Base-by-base conservation (phyloP, 2,888 invertebrate genomes). In the Scaptomyza cyrtandrae region DNA sequence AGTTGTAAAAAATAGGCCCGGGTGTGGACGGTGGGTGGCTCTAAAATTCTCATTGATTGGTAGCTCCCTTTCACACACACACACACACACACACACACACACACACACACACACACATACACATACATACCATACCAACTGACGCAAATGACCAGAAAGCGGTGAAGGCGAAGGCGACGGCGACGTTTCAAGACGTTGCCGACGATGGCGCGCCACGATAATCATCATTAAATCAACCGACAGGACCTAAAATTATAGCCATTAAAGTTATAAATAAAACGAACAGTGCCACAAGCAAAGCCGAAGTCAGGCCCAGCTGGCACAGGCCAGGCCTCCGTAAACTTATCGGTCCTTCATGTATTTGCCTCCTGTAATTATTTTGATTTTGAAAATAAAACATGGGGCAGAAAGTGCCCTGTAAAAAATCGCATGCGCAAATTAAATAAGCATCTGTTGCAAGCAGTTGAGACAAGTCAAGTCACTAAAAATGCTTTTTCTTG, bases 241-340 rank as follows among this genome's bases (percentile, higher is more conserved):
- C 80, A 71, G 59, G 72, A 74, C 80, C 78, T 76, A 80, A 83
- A 88, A 86, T 86, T 88, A 86, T 88, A 88, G 60, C 88, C 86
- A 88, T 86, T 86, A 88, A 86, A 80, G 83, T 79, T 88, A 86
- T 86, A 86, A 86, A 86, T 88, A 86, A 85, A 88, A 77, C 62
- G 67, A 50, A 62, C 49, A 67, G 71, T n/a, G 50, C 29, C 46
- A 31, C 53, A 6, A 52, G 62, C 29, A 27, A 9, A 41, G 4
- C 11, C 13, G 27, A 37, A 45, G 14, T 27, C 24, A 24, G 27
- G 39, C 14, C 44, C 24, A 24, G 44, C 19, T 13, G 24, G 24
- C 19, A 10, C 16, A 7, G 57, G 56, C 43, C 73, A 41, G 58
- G 73, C 73, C 72, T 60, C 72, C 75, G 39, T 61, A 41, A 62